Conservation (phyloP, 2,797 vertebrate genomes). For the Yasuhikotakia modesta region DNA sequence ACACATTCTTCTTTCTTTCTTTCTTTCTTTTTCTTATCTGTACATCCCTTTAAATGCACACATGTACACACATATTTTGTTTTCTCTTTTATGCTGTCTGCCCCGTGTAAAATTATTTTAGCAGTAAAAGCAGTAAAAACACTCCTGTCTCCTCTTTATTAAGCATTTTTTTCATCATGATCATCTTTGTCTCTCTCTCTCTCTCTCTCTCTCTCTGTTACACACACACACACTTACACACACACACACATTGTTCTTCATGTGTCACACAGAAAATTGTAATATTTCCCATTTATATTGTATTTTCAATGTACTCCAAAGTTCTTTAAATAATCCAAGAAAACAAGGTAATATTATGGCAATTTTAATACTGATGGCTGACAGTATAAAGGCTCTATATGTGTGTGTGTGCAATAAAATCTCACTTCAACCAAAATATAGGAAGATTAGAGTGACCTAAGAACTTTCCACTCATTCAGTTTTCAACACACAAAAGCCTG, state of each 20-base stretch:
- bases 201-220: slow-evolving; percentile 2
- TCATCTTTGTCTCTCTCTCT: background rate
- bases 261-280: too few species aligned
- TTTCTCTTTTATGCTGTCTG: too few species aligned
- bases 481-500: background rate
- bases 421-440: background rate
- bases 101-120: too few species aligned
- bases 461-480: background rate
- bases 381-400: background rate
- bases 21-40: too few species aligned
- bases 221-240: background rate
- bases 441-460: background rate
- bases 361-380: background rate
- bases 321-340: too few species aligned
- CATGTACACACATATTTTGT: too few species aligned
- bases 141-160: background rate
- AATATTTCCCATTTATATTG: too few species aligned
- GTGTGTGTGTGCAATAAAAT: background rate
- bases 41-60: too few species aligned
- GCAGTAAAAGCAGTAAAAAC: too few species aligned
- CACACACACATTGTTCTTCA: background rate
- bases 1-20: too few species aligned
- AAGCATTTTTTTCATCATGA: background rate
- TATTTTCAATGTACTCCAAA: background rate
- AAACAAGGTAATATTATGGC: too few species aligned